Evolutionary conservation across 2,888 invertebrate species (phyloP).

Genomic region (Nudaria mundana): DNA sequence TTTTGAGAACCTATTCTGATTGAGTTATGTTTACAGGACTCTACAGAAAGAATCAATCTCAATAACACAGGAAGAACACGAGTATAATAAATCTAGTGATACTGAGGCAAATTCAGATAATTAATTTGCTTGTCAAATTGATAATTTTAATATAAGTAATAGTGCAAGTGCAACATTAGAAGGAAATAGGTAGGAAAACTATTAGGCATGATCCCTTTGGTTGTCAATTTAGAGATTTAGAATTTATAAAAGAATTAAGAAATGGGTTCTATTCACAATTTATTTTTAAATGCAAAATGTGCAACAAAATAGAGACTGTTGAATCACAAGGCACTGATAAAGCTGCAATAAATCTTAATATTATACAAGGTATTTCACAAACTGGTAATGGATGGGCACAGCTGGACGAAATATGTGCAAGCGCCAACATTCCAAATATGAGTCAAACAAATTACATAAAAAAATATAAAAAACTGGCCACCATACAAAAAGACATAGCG

Average conservation of each 20-base stretch:
- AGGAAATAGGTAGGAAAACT: not conserved
- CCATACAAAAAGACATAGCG: not conserved
- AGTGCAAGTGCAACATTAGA: too few relatives aligned
- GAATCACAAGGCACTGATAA: not conserved
- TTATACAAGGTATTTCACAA: not conserved
- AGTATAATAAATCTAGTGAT: too few relatives aligned
- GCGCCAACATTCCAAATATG: not conserved
- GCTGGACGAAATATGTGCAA: not conserved
- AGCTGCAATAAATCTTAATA: not conserved
- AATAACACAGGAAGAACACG: too few relatives aligned
- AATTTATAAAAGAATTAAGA: not conserved
- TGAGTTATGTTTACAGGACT: too few relatives aligned
- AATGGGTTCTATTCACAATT: not conserved
- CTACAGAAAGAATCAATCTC: too few relatives aligned
- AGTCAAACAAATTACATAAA: not conserved
- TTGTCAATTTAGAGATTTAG: not conserved
- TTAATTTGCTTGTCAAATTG: too few relatives aligned
- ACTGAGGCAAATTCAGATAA: too few relatives aligned
- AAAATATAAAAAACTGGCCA: not conserved
- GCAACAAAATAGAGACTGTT: not conserved
- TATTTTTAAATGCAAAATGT: not conserved
- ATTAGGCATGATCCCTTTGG: not conserved
- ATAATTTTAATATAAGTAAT: too few relatives aligned
- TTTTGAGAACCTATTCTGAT: too few relatives aligned
- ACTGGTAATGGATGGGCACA: slow-evolving; percentile 7